Base-by-base conservation (phyloP, 2,888 invertebrate genomes). In the Amaurobius ferox region DNA sequence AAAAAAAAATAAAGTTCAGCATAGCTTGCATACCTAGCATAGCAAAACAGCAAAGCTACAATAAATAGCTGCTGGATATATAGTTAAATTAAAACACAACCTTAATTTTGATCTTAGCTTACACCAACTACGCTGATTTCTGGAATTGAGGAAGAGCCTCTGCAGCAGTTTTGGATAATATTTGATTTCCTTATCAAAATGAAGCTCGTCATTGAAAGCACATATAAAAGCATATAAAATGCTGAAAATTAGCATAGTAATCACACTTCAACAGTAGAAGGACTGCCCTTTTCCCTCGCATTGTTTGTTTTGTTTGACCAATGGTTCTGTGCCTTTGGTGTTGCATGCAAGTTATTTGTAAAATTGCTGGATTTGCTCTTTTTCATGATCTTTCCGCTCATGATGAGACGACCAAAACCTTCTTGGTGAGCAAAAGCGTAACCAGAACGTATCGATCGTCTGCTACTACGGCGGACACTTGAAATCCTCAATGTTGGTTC, bases 381-480 rank as follows among this genome's bases (percentile, higher is more conserved):
- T 61, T 90, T 89, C 97, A 98, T 98, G 90, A 98, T 97, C 92
- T 97, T 97, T 87, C 98, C 98, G 71, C 97, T 97, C 13, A 98
- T 99, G 91, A 99, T 99, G 90, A 99, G 95, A 23, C 97, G 94
- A 67, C 98, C 98, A 92, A 98, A 98, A 90, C 98, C 98, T 93
- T 97, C 97, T 91, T 98, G 97, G 93, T 99, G 99, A 79, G 99
- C 97, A 93, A 99, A 99, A 11, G 99, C 99, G 92, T 99, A 98
- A 79, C 99, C 98, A 13, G 98, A 98, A 81, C 98, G 95, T 88
- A 98, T 94, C 26, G 97, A 98, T 90, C 97, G 94, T 44, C 99
- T 93, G 86, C 97, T 96, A 83, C 96, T 96, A 90, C 97, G 94
- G 81, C 97, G 94, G 0, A 97, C 95, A 70, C 97, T 96, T 35